Evolutionary conservation across 2,797 vertebrate species (phyloP).

Genomic region (Sebastolobus altivelis): DNA sequence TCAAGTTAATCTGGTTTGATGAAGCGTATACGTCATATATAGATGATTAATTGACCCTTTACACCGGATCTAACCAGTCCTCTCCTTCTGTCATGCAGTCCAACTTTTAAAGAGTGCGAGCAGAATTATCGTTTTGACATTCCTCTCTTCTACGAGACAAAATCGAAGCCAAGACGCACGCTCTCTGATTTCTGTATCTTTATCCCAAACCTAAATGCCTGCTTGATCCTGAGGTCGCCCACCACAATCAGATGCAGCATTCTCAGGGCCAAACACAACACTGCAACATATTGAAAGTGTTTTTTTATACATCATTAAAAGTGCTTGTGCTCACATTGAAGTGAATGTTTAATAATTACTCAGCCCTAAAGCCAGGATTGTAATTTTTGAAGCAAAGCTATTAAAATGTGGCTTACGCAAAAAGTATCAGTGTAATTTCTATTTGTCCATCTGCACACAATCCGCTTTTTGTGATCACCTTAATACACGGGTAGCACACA

Average conservation of each 20-base stretch:
- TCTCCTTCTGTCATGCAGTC: slow-evolving; percentile 32
- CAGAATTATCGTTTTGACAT: slow-evolving; percentile 35
- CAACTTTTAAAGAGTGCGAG: slow-evolving; percentile 24
- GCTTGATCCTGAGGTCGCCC: slow-evolving; percentile 35
- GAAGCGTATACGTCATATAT: neutral
- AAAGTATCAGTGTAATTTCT: slow-evolving; percentile 63
- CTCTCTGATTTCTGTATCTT: slow-evolving; percentile 39
- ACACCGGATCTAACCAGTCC: slow-evolving; percentile 9
- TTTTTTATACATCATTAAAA: slow-evolving; percentile 19
- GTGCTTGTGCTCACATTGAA: neutral
- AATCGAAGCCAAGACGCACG: slow-evolving; percentile 18
- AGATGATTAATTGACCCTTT: slow-evolving; percentile 22
- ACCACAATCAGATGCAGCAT: slow-evolving; percentile 3
- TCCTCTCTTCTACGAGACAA: slow-evolving; percentile 9
- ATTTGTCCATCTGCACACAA: slow-evolving; percentile 71
- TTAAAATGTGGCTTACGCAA: slow-evolving; percentile 40
- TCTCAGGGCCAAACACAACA: slow-evolving; percentile 39
- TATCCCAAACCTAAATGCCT: slow-evolving; percentile 38
- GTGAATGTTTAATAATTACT: slow-evolving; percentile 20
- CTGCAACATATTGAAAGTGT: slow-evolving; percentile 2
- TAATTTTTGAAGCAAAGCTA: slow-evolving; percentile 22
- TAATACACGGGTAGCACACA: slow-evolving; percentile 38
- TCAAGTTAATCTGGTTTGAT: slow-evolving; percentile 26
- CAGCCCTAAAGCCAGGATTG: slow-evolving; percentile 15
- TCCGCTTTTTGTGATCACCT: slow-evolving; percentile 70